Percentiles rank a stretch among this genome's conserved stretches.
phyloP scores from a whole-genome alignment of 2,888 invertebrate genomes.

The Gasteruption jaculator region DNA sequence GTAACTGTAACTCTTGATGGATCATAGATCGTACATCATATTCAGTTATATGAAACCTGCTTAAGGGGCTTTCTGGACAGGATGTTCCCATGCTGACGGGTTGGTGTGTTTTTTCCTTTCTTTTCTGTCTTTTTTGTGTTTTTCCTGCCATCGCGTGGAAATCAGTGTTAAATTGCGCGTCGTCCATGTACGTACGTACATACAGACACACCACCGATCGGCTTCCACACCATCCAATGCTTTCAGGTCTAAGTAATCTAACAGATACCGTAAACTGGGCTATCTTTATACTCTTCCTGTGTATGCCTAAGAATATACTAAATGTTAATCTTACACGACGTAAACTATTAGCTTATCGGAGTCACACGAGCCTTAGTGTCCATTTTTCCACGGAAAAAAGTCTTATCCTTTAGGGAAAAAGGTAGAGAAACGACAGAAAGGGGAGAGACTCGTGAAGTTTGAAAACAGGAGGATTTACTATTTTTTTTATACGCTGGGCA shows the following conservation, averaged over 20 bases:
- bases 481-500: too few species aligned
- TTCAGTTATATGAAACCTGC: conserved; percentile 33
- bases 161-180: conserved; percentile 35
- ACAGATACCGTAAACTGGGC: conserved; percentile 32
- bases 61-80: conserved; percentile 35
- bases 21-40: conserved; percentile 41
- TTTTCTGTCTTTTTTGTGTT: conserved; percentile 22
- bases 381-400: too few species aligned
- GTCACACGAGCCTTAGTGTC: too few species aligned
- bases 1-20: conserved; percentile 42
- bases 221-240: conserved; percentile 2
- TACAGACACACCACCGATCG: background rate
- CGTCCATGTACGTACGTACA: conserved; percentile 17
- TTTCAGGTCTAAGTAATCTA: conserved; percentile 22
- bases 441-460: too few species aligned
- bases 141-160: conserved; percentile 24
- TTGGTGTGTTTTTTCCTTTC: conserved; percentile 27
- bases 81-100: conserved; percentile 42
- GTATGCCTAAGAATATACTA: too few species aligned
- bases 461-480: too few species aligned
- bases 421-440: too few species aligned
- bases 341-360: too few species aligned
- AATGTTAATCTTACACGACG: too few species aligned
- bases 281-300: too few species aligned
- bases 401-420: too few species aligned